Percentiles rank a stretch among this genome's conserved stretches.
Conservation (phyloP, 2,113 vertebrate species). For the Onychostoma macrolepis region DNA sequence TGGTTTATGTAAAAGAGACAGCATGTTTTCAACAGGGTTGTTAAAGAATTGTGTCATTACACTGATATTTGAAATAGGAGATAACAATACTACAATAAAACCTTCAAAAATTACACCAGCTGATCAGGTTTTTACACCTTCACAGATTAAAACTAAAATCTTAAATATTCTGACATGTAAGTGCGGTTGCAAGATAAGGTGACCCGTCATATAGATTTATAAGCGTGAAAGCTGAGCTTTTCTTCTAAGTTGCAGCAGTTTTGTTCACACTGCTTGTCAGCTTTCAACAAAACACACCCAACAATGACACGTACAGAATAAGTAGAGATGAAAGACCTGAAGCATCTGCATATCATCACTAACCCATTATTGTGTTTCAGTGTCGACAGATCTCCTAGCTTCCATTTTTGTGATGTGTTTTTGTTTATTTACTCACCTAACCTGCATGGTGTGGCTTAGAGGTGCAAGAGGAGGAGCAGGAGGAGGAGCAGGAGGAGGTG, state of each 20-base stretch:
- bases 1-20: background rate
- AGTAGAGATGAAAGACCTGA: background rate
- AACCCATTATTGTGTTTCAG: background rate
- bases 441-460: constrained; percentile 26
- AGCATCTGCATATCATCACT: background rate
- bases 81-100: background rate
- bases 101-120: too few relatives aligned
- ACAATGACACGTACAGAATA: background rate
- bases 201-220: background rate
- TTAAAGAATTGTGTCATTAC: background rate
- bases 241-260: background rate
- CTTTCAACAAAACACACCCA: background rate
- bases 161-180: background rate
- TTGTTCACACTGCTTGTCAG: background rate
- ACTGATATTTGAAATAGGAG: background rate
- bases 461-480: constrained; percentile 33
- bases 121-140: background rate
- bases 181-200: background rate
- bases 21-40: background rate
- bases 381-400: background rate
- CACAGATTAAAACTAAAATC: background rate
- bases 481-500: background rate
- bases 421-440: background rate
- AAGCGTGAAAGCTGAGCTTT: background rate
- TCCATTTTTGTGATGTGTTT: background rate